Base-by-base conservation (phyloP, 2,113 vertebrate species). In the Tautogolabrus adspersus region DNA sequence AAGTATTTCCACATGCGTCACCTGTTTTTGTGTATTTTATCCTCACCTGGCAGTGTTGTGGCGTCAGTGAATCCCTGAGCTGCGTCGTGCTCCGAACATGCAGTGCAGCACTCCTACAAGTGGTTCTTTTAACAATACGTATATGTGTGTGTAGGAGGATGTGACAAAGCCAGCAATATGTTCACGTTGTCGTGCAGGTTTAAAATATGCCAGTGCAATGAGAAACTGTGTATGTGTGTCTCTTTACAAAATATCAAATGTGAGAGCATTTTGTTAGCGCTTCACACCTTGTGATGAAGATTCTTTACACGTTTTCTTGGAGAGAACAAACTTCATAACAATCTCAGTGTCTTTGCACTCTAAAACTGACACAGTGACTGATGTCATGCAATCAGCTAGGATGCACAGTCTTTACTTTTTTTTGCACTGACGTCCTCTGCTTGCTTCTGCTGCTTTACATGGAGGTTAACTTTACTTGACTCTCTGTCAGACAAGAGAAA, bases 101-200 rank as follows among this genome's bases (percentile, higher is more conserved):
- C 62, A 15, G 58, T 30, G 2, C 72, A 23, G 23, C 34, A 40
- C 77, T 77, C 54, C 38, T 30, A 47, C 72, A 57, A 60, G 63
- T 62, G n/a, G 19, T 73, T 83, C 15, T 69, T 23, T 44, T 72
- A n/a, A 55, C 69, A 30, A 10, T 64, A 62, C 9, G 11, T 67
- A 49, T 56, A 49, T 34, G 30, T 4, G 1, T 26, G 80, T 77
- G 83, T 89, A 75, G 83, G 90, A 54, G 87, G 81, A 84, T 16
- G 88, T 86, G 88, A 83, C 72, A 85, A 85, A 88, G 75, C 16
- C 40, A n/a, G 23, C 84, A 87, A 82, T 85, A 85, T 82, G 85
- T 66, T 74, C 64, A n/a, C 40, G 37, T 68, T 57, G 56, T 64
- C 3, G 7, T 44, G 58, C 67, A 54, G 60, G 58, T 82, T 84